Conservation (phyloP, 2,888 invertebrate genomes). For the Euproctis similis region DNA sequence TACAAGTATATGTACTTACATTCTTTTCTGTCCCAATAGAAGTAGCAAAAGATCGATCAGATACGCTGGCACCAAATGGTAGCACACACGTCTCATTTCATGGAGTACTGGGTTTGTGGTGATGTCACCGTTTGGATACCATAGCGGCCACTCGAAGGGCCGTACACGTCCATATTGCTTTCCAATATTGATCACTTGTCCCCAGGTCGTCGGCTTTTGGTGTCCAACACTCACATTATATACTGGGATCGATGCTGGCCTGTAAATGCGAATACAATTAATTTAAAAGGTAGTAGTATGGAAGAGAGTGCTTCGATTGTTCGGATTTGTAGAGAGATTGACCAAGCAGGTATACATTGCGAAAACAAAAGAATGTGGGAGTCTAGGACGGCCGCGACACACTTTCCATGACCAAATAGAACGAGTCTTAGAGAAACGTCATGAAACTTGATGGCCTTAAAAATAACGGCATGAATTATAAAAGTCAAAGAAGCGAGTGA, state of each 20-base stretch:
- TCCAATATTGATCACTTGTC: conserved; percentile 83
- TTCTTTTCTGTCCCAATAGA: conserved; percentile 83
- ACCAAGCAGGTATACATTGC: too few species aligned
- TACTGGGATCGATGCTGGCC: conserved; percentile 81
- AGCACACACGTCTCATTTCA: conserved; percentile 79
- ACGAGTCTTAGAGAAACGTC: too few species aligned
- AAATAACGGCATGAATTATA: too few species aligned
- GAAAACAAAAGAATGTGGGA: too few species aligned
- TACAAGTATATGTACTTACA: conserved; percentile 76
- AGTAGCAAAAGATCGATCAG: conserved; percentile 85
- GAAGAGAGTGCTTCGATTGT: too few species aligned
- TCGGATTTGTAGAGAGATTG: too few species aligned
- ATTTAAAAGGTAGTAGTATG: too few species aligned
- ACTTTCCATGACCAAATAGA: too few species aligned
- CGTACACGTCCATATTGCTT: conserved; percentile 80
- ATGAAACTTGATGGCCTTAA: too few species aligned
- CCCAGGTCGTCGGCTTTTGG: conserved; percentile 89
- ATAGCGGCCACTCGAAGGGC: conserved; percentile 88
- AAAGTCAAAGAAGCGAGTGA: too few species aligned
- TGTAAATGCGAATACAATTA: too few species aligned
- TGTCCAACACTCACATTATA: conserved; percentile 93
- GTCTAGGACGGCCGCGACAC: too few species aligned
- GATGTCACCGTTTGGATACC: conserved; percentile 89
- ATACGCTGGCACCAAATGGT: conserved; percentile 86
- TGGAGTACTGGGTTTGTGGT: conserved; percentile 80